Base-by-base conservation (phyloP, 2,888 invertebrate species). In the Catocala fraxini region DNA sequence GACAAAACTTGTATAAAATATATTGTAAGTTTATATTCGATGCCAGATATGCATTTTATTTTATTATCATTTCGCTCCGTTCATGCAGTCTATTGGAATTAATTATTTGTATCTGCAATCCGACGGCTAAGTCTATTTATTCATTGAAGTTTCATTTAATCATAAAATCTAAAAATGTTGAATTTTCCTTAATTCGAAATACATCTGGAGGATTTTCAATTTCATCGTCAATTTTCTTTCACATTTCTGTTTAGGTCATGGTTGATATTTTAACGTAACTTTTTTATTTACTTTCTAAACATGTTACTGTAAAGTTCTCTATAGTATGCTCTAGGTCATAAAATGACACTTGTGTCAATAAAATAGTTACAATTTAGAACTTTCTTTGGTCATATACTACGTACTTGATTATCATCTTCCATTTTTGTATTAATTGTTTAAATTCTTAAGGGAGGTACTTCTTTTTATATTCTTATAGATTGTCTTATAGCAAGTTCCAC, bases 11-110 rank as follows among this genome's bases (percentile, higher is more conserved):
- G 67, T 80, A 75, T 73, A 78, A 84, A 80, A 81, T 76, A 75
- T 88, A 84, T 81, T 77, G 71, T 87, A 88, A 87, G 85, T 64
- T 82, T 84, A 84, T 77, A 82, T 88, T 82, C 82, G 84, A 85
- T 76, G 86, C 91, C 93, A 91, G 92, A 80, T 80, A 86, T 91
- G 92, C 91, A 92, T 92, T 92, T 88, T 75, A 74, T 80, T 80
- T 65, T 68, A 25, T 77, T 68, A 65, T 70, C 62, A 59, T 59
- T 56, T 74, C 57, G 63, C 62, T 72, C 63, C 47, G 51, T 60
- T 62, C 51, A 6, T 60, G 47, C 51, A 62, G 61, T 70, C 65
- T 63, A 64, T 70, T 73, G 73, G 63, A 73, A 73, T 71, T 70
- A 68, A 61, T 71, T 65, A 49, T 71, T 58, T 35, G 25, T 43